A percentile compares a stretch with the other conserved stretches of the same genome.
Evolutionary conservation across 2,888 invertebrate species (phyloP).

Genomic region (Limenitis camilla): DNA sequence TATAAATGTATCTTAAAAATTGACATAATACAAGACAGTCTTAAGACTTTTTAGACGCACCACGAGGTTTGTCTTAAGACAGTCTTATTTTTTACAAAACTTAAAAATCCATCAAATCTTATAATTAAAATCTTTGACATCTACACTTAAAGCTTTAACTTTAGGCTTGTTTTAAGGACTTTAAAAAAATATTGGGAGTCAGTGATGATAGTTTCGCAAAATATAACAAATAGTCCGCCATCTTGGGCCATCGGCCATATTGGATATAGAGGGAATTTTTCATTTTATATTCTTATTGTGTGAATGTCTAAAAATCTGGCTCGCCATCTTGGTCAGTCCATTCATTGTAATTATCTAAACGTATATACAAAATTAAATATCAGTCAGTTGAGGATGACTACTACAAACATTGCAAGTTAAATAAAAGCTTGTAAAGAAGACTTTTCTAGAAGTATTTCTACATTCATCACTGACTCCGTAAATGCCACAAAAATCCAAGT

Average conservation of each 20-base stretch:
- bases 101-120: constrained; percentile 19
- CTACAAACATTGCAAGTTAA: too few species aligned
- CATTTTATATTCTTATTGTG: too few species aligned
- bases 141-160: constrained; percentile 61
- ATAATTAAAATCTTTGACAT: constrained; percentile 56
- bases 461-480: neutral
- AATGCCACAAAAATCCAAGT: neutral
- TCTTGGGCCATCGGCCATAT: neutral
- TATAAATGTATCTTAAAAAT: neutral
- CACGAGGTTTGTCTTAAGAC: neutral
- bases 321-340: too few species aligned
- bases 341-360: too few species aligned
- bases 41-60: neutral
- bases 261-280: neutral
- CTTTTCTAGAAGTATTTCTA: too few species aligned
- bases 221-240: too few species aligned
- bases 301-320: too few species aligned
- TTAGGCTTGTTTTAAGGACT: constrained; percentile 42
- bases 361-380: too few species aligned
- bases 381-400: too few species aligned
- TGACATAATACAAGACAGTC: constrained; percentile 6
- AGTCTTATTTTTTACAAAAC: neutral
- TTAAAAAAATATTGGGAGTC: too few species aligned
- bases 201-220: too few species aligned
- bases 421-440: too few species aligned